Evolutionary conservation across 2,888 invertebrate species (phyloP).

Genomic region (Hetaerina titia): DNA sequence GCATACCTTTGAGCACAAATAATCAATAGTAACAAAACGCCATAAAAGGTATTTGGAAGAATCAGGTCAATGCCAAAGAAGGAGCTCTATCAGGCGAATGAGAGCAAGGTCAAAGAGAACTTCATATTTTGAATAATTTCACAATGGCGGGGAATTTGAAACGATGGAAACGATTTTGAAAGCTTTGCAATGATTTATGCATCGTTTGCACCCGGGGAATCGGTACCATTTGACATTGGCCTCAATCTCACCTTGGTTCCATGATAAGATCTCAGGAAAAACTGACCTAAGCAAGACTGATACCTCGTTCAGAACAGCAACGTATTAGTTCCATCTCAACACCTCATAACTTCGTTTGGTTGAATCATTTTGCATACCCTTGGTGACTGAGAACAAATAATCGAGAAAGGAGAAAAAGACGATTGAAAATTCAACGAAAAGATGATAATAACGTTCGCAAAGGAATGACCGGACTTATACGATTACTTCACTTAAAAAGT

Average conservation of each 20-base stretch:
- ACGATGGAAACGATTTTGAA: background rate
- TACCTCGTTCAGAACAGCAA: too few relatives aligned
- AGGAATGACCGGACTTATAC: too few relatives aligned
- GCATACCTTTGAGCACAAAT: background rate
- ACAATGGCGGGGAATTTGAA: background rate
- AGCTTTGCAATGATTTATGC: background rate
- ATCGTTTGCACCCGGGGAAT: background rate
- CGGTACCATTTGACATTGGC: background rate
- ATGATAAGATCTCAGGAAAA: too few relatives aligned
- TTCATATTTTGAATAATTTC: background rate
- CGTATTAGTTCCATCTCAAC: too few relatives aligned
- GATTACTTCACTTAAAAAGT: too few relatives aligned
- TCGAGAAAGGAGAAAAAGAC: too few relatives aligned
- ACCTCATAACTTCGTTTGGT: too few relatives aligned
- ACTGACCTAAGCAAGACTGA: too few relatives aligned
- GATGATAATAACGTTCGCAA: too few relatives aligned
- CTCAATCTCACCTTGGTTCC: background rate
- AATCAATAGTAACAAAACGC: background rate
- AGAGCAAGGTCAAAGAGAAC: background rate
- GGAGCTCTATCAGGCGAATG: background rate
- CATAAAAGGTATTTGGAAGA: background rate
- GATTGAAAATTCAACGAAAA: too few relatives aligned
- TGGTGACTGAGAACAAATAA: too few relatives aligned
- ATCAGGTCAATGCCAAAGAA: slow-evolving; percentile 20
- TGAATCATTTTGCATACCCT: too few relatives aligned